Percentiles rank a stretch among this genome's conserved stretches.
Evolutionary conservation across 1,140 invertebrate genomes (phyloP).

Genomic region (Amphibalanus amphitrite): DNA sequence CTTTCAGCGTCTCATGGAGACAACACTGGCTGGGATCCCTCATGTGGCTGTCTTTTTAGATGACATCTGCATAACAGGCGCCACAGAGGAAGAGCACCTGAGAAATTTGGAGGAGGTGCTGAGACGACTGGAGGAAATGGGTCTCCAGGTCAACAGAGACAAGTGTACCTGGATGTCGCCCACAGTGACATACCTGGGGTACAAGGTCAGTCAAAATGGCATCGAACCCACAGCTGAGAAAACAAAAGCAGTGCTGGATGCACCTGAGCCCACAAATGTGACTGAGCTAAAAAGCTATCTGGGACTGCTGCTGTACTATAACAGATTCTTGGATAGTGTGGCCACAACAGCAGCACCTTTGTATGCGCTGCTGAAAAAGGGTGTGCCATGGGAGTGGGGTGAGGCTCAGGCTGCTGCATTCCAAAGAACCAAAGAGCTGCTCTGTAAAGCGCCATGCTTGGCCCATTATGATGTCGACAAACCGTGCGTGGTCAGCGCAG

Average conservation of each 20-base stretch:
- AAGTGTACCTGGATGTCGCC: not conserved
- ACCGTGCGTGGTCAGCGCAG: not conserved
- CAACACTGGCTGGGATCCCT: not conserved
- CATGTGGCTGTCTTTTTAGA: not conserved
- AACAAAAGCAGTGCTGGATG: not conserved
- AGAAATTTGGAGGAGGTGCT: not conserved
- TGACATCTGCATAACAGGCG: not conserved
- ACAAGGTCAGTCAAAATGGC: not conserved
- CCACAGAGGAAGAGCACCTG: not conserved
- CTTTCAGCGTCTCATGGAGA: not conserved
- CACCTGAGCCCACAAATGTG: not conserved
- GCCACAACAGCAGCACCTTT: not conserved
- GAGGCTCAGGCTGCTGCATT: not conserved
- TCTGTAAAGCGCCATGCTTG: not conserved
- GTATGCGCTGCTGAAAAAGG: not conserved
- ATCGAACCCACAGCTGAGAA: not conserved
- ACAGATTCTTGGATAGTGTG: not conserved
- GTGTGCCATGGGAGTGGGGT: not conserved
- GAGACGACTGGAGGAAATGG: not conserved
- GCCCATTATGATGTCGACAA: not conserved
- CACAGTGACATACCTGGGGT: not conserved
- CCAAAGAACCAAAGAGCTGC: not conserved
- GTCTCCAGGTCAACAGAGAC: not conserved
- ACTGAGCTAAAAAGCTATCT: not conserved
- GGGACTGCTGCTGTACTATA: not conserved